Base-by-base conservation (phyloP, 2,113 vertebrate genomes). In the Hyperoodon ampullatus region DNA sequence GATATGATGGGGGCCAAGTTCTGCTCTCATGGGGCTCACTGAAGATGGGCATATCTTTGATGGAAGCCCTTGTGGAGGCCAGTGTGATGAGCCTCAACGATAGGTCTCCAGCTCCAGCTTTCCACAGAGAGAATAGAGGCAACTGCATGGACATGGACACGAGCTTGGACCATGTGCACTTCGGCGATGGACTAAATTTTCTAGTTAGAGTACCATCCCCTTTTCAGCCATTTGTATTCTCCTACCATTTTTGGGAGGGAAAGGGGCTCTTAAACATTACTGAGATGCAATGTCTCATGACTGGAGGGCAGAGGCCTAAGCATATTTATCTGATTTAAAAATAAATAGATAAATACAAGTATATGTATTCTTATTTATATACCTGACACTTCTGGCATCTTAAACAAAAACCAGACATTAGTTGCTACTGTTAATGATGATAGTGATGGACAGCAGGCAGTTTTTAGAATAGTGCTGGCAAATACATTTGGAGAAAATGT, bases 401-500 rank as follows among this genome's bases (percentile, higher is more conserved):
- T 91, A 50, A 93, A 58, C n/a, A 89, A 39, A 75, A 78, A 58
- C 13, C 58, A 92, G 68, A 42, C 14, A 47, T 42, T 9, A 70
- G 28, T 60, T 93, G 3, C 60, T 66, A 28, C 44, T 53, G 11
- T 61, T 90, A 30, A 58, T 61, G 75, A 85, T 81, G 24, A 70
- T 28, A 42, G 33, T 58, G 42, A 33, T 63, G 16, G 75, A 82
- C 16, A 88, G 42, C 4, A 42, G n/a, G 30, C 19, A 24, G 30
- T 83, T 80, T 85, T 86, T 47, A 88, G 93, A 83, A 53, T 21
- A 42, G 5, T 30, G 42, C 0, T 88, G 39, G 42, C 33, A 96
- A 80, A 95, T 47, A 58, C 39, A 88, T 83, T 70, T 95, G 61
- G 39, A 87, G 53, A 85, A 84, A 93, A 81, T 81, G 18, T 78